phyloP scores from a whole-genome alignment of 2,888 invertebrate species.

The Clivina fossor region DNA sequence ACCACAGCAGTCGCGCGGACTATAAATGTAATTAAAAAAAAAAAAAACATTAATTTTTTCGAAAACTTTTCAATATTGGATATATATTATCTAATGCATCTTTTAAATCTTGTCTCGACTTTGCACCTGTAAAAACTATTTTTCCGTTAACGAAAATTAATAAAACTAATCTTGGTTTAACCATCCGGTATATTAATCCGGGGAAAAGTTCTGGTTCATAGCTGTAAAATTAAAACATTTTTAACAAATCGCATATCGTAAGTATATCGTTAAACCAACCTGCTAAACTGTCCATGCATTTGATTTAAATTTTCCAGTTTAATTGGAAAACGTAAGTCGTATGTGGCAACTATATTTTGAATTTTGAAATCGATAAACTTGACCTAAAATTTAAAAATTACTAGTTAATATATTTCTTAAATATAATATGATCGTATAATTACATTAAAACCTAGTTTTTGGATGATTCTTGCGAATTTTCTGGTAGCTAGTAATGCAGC shows the following conservation, averaged over 20 bases:
- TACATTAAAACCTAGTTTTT: conserved; percentile 77
- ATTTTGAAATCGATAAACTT: conserved; percentile 77
- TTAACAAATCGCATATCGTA: conserved; percentile 2
- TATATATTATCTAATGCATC: conserved; percentile 94
- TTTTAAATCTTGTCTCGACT: conserved; percentile 85
- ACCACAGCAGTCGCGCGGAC: too few species aligned
- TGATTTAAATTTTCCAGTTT: conserved; percentile 72
- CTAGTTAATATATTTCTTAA: conserved; percentile 8
- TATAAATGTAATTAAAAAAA: too few species aligned
- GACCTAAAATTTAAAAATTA: conserved; percentile 58
- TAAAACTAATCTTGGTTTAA: conserved; percentile 91
- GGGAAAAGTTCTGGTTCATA: conserved; percentile 99
- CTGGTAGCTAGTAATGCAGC: conserved; percentile 76
- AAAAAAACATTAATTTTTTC: conserved; percentile 66
- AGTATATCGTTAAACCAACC: too few species aligned
- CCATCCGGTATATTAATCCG: conserved; percentile 97
- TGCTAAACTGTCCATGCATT: conserved; percentile 69
- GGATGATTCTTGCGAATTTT: conserved; percentile 81
- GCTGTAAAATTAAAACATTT: conserved; percentile 54
- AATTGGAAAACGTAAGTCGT: conserved; percentile 73
- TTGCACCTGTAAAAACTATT: conserved; percentile 96
- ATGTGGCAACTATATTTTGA: conserved; percentile 76
- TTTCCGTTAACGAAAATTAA: conserved; percentile 99
- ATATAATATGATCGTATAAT: conserved; percentile 43
- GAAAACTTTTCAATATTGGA: conserved; percentile 91